phyloP scores from a whole-genome alignment of 92 coral and sea anemone species.

The Virgularia gustaviana region DNA sequence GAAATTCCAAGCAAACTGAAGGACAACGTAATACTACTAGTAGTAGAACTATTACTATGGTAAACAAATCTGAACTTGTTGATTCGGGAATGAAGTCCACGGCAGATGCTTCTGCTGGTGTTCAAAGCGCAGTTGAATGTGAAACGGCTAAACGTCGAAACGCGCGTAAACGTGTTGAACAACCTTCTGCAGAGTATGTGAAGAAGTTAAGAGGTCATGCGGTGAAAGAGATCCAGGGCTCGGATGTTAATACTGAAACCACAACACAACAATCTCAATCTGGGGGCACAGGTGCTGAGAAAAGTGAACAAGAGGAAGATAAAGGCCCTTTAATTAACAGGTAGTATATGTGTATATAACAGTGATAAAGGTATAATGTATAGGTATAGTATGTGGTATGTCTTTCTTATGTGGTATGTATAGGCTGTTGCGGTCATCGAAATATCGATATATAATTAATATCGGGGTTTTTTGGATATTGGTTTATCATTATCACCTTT shows the following conservation, averaged over 20 bases:
- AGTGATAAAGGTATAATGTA: not conserved
- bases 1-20: too few species aligned
- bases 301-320: conserved; percentile 30
- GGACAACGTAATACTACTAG: too few species aligned
- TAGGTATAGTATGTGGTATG: too few species aligned
- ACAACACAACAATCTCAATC: conserved; percentile 20
- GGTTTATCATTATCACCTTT: too few species aligned
- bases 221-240: conserved; percentile 33
- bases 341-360: not conserved
- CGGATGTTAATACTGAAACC: not conserved
- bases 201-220: conserved; percentile 27
- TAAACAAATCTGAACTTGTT: conserved; percentile 2
- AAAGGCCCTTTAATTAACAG: not conserved
- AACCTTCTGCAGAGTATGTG: not conserved
- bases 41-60: not conserved
- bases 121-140: not conserved
- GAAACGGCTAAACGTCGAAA: not conserved
- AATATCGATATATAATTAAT: too few species aligned
- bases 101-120: not conserved
- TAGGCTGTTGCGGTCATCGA: too few species aligned
- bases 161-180: not conserved
- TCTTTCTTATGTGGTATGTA: too few species aligned
- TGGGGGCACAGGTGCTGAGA: conserved; percentile 40
- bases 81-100: conserved; percentile 6
- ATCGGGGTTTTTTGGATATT: too few species aligned